Evolutionary conservation across 2,888 invertebrate genomes (phyloP).

Genomic region (Eristalis intricaria): DNA sequence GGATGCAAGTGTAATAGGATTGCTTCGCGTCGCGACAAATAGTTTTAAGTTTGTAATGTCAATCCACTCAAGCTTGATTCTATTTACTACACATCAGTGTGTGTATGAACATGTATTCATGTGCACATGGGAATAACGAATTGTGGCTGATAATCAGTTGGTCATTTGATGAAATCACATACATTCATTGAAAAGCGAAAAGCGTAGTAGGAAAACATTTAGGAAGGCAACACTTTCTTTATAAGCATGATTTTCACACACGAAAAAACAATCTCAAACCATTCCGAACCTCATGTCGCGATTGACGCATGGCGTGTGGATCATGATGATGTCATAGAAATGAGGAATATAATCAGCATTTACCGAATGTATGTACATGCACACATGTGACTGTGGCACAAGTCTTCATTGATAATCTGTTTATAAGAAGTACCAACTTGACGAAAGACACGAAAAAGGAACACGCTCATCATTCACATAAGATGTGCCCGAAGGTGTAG

Average conservation of each 20-base stretch:
- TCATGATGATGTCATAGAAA: not conserved
- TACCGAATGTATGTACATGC: not conserved
- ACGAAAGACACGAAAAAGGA: not conserved
- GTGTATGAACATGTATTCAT: not conserved
- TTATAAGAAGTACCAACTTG: not conserved
- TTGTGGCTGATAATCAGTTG: not conserved
- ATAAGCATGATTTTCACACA: not conserved
- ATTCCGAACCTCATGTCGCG: not conserved
- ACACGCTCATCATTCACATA: not conserved
- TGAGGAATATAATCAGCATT: not conserved
- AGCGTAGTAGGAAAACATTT: not conserved
- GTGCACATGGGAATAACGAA: no score
- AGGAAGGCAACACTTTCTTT: not conserved
- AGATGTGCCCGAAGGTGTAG: not conserved
- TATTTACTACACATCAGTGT: no score
- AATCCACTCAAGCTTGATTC: not conserved
- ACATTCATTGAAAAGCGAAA: not conserved
- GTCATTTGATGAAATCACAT: not conserved
- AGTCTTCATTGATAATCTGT: not conserved
- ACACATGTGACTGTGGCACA: not conserved
- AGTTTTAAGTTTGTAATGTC: not conserved
- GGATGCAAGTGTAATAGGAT: constrained; percentile 29
- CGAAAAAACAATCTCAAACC: not conserved
- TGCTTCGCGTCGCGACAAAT: not conserved
- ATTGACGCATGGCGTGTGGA: not conserved